Base-by-base conservation (phyloP, 2,888 invertebrate species). In the Frankliniella fusca region DNA sequence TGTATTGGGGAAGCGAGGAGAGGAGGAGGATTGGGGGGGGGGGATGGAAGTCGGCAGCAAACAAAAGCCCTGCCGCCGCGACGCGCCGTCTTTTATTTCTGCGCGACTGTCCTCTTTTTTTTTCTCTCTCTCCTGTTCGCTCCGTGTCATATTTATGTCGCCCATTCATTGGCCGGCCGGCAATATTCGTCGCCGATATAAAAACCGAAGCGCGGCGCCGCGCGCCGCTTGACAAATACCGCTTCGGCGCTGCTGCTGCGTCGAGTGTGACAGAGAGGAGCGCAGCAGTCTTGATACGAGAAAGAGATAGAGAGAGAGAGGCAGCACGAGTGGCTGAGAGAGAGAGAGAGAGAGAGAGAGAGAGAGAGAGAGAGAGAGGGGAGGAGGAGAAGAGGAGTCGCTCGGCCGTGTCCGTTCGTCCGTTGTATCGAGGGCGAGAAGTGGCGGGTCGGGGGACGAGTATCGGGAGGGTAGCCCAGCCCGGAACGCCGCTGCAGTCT, bases 111-210 rank as follows among this genome's bases (percentile, higher is more conserved):
- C 38, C 5, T 10, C 3, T 61, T 61, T 61, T 61, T 61, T 20
- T 61, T n/a, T n/a, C n/a, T n/a, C n/a, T n/a, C n/a, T n/a, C n/a
- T n/a, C n/a, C n/a, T 61, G 15, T 61, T 8, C 61, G 61, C 54
- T 61, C 61, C 61, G 61, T 61, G 61, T 61, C 15, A 18, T 61
- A 61, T 61, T 61, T 61, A 61, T 61, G 61, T 61, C 20, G 61
- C 1, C 61, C 61, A 61, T 61, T 61, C 61, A 61, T 61, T 61
- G 61, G 61, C 61, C 61, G 61, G 38, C 20, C 61, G 61, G 61
- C 61, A 61, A 61, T 61, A 61, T 61, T 61, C 61, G n/a, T 61
- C 61, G n/a, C 20, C 61, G 61, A 61, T 61, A 61, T 61, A 61
- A 61, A 38, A 61, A 61, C 61, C 61, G 61, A 15, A 61, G 61